Base-by-base conservation (phyloP, 2,113 vertebrate genomes). In the Hippopotamus amphibius region DNA sequence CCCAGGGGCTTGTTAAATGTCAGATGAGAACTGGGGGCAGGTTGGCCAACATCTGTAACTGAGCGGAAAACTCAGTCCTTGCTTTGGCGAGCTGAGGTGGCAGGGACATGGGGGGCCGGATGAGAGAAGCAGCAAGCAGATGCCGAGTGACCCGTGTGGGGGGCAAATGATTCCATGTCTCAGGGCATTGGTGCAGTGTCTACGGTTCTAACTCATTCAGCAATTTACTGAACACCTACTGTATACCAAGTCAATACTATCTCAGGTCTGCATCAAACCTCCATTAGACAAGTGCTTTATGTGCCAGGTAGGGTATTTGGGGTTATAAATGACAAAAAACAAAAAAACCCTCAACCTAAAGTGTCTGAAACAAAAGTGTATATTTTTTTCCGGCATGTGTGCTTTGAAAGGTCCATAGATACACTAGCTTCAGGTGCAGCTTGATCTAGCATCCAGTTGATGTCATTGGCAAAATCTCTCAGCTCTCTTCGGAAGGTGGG, bases 301-400 rank as follows among this genome's bases (percentile, higher is more conserved):
- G 5, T 19, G 6, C 26, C 5, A 11, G n/a, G 55, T 3, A 12
- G 77, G 57, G 15, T 66, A n/a, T 53, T 22, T 8, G 37, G 24
- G 46, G 7, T 21, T n/a, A 37, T 19, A 14, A 41, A 69, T 21
- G 43, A 61, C 15, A 3, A 15, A 33, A 82, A 28, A n/a, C 37
- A 37, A 37, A 37, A 37, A 37, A 37, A 37, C 37, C 37, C 28
- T 9, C 69, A 77, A 48, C 15, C 7, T 69, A 28, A 59, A n/a
- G 48, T 17, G 41, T 4, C 19, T n/a, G 19, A 1, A 7, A 59
- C 37, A 41, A 48, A 71, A 3, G 43, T 10, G 17, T 15, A 55
- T 7, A 48, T 46, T 7, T 30, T 16, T 41, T 30, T 10, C 7
- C 2, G 37, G 6, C 4, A 0, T 37, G 0, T 4, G 1, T 19